Conservation (phyloP, 2,113 vertebrate genomes). For the Colossoma macropomum region DNA sequence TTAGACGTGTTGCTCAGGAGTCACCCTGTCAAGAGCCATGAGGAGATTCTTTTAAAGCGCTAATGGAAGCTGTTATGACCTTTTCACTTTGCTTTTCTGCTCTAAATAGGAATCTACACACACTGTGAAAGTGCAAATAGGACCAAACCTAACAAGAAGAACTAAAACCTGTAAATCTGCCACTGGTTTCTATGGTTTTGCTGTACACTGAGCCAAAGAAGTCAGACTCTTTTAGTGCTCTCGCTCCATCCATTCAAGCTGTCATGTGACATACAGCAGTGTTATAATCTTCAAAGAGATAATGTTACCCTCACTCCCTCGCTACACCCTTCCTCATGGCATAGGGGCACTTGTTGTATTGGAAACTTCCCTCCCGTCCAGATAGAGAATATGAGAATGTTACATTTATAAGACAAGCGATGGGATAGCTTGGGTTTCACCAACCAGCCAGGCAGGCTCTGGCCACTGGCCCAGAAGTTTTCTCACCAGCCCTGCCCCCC, state of each 20-base stretch:
- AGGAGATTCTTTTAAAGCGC: background rate
- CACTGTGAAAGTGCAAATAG: no score
- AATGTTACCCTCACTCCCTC: slow-evolving; percentile 24
- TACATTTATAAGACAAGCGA: slow-evolving; percentile 80
- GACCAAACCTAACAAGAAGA: no score
- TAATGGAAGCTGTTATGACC: background rate
- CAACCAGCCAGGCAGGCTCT: slow-evolving; percentile 68
- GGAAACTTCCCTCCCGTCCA: slow-evolving; percentile 68
- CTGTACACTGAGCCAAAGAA: background rate
- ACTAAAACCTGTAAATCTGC: no score
- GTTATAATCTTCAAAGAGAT: slow-evolving; percentile 43
- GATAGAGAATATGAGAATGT: slow-evolving; percentile 76
- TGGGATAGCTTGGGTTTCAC: slow-evolving; percentile 75
- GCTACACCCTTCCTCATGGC: background rate
- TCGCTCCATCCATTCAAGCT: background rate
- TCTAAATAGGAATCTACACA: no score
- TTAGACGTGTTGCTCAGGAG: slow-evolving; percentile 1
- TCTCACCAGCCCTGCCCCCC: slow-evolving; percentile 44
- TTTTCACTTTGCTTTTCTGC: background rate
- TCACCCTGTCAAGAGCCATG: slow-evolving; percentile 1
- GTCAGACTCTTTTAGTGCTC: background rate
- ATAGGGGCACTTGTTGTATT: slow-evolving; percentile 41
- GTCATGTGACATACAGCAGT: slow-evolving; percentile 13
- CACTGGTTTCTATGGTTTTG: no score
- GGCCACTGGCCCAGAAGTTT: slow-evolving; percentile 69